Conservation (phyloP, 2,113 vertebrate species). For the Phrynosoma platyrhinos region DNA sequence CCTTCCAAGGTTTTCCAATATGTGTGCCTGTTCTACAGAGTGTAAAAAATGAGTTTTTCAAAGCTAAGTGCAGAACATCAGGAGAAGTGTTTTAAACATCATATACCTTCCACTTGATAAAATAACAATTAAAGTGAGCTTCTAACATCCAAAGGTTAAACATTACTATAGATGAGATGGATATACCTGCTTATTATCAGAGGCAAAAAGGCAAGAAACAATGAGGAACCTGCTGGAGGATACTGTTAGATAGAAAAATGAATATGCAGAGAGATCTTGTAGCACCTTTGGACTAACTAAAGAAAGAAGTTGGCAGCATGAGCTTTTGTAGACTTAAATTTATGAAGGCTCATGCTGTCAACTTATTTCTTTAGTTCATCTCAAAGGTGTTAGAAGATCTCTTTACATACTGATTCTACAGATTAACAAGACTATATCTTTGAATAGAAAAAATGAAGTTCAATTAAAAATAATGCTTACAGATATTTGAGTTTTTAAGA, state of each 20-base stretch:
- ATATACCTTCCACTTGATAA: neutral
- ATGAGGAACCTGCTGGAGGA: neutral
- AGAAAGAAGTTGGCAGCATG: too few species aligned
- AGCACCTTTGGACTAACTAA: too few species aligned
- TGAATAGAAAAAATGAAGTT: too few species aligned
- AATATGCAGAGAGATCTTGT: too few species aligned
- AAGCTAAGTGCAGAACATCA: neutral
- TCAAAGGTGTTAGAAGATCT: too few species aligned
- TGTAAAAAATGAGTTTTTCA: neutral
- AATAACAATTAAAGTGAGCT: neutral
- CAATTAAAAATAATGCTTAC: neutral
- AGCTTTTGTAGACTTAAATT: too few species aligned
- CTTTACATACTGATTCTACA: too few species aligned
- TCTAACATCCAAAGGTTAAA: neutral
- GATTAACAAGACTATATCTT: too few species aligned
- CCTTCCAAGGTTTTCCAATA: neutral
- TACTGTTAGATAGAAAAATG: neutral
- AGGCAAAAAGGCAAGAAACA: neutral
- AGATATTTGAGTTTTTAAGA: neutral
- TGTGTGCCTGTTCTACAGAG: neutral
- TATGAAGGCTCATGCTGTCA: too few species aligned
- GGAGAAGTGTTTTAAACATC: neutral
- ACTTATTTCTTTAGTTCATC: too few species aligned
- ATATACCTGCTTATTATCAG: neutral
- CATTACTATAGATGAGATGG: neutral